Evolutionary conservation across 2,797 vertebrate species (phyloP).

Genomic region (Catamblyrhynchus diadema): DNA sequence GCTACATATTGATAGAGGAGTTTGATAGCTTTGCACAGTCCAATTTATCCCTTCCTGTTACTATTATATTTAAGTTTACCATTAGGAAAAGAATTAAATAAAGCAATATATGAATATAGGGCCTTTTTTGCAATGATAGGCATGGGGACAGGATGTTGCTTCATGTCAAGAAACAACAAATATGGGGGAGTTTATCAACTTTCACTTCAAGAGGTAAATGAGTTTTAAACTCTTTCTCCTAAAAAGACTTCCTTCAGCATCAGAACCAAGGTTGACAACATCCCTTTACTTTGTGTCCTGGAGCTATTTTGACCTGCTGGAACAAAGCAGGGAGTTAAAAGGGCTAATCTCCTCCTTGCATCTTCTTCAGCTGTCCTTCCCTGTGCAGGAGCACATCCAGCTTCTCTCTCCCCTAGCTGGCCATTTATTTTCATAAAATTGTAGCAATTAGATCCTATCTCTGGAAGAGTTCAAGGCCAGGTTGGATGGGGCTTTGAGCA

Average conservation of each 20-base stretch:
- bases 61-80: background rate
- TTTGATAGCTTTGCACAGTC: background rate
- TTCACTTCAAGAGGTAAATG: background rate
- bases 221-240: background rate
- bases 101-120: background rate
- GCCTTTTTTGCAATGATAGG: background rate
- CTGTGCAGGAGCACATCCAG: background rate
- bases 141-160: background rate
- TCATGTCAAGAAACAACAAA: background rate
- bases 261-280: background rate
- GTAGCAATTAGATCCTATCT: background rate
- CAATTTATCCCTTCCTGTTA: background rate
- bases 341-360: background rate
- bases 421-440: background rate
- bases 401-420: background rate
- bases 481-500: background rate
- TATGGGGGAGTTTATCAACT: background rate
- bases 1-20: background rate
- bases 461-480: background rate
- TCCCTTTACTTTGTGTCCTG: background rate
- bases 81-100: background rate
- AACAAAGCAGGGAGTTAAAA: background rate
- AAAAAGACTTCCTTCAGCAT: background rate
- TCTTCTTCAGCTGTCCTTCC: background rate
- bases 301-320: background rate